These are phyloP conservation scores for Platyura marginata DNA, from an alignment of 1,140 invertebrate genomes.

Conservation along the genomic window DNA sequence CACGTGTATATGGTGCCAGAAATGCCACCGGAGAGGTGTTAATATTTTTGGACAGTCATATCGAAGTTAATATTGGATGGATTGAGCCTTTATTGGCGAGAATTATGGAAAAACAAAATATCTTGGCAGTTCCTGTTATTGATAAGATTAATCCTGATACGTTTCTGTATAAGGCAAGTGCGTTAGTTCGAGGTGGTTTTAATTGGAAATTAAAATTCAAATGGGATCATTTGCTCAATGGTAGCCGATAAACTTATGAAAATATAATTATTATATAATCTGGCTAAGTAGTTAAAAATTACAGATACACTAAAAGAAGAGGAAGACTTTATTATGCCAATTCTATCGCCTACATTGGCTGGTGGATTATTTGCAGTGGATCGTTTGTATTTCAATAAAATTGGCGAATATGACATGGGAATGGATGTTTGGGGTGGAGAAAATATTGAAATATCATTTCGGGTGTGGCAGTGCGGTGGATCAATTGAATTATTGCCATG, in stretches of 20 bases:
- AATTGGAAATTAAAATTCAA: conserved; percentile 93
- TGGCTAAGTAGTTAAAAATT: too few relatives aligned
- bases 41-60: conserved; percentile 68
- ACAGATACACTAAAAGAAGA: too few relatives aligned
- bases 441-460: conserved; percentile 92
- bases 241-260: conserved; percentile 22
- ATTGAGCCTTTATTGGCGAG: conserved; percentile 43
- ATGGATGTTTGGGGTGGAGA: conserved; percentile 92
- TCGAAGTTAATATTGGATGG: conserved; percentile 52
- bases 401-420: conserved; percentile 56
- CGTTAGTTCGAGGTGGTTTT: conserved; percentile 67
- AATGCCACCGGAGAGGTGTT: conserved; percentile 47
- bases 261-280: too few relatives aligned
- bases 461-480: conserved; percentile 61
- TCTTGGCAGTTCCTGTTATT: conserved; percentile 34
- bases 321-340: too few relatives aligned
- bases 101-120: conserved; percentile 18
- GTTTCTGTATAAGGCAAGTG: conserved; percentile 36
- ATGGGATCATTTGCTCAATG: conserved; percentile 69
- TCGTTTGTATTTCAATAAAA: conserved; percentile 56
- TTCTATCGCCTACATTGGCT: conserved; percentile 55
- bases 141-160: conserved; percentile 38
- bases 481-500: conserved; percentile 61
- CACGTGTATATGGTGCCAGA: conserved; percentile 45
- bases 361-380: conserved; percentile 61